These are phyloP conservation scores for Tetanocera ferruginea DNA, from an alignment of 2,888 invertebrate species.

Conservation along the genomic window DNA sequence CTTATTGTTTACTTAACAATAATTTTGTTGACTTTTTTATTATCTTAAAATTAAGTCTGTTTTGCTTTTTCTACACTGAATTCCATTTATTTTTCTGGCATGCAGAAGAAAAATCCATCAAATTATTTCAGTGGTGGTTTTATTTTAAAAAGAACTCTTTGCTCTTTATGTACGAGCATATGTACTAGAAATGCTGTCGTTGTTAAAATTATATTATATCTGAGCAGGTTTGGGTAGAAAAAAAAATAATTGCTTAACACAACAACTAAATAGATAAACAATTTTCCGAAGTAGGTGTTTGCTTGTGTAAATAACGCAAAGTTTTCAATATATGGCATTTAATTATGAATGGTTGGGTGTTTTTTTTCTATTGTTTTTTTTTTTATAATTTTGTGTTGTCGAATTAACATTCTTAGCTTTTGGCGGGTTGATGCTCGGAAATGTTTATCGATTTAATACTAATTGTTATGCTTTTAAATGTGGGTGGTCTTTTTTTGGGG, in stretches of 20 bases:
- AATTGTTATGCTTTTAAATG: slow-evolving; percentile 42
- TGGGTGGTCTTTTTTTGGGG: slow-evolving; percentile 41
- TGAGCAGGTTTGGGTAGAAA: background rate
- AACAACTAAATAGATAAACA: slow-evolving; percentile 52
- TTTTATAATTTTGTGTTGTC: background rate
- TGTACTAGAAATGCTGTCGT: background rate
- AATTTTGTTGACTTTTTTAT: slow-evolving; percentile 22
- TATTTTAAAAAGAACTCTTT: slow-evolving; percentile 8
- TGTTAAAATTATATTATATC: background rate
- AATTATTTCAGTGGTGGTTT: background rate
- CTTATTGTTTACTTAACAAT: slow-evolving; percentile 26
- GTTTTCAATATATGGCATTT: slow-evolving; percentile 16
- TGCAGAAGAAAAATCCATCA: background rate
- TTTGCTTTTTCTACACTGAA: background rate
- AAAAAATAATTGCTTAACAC: slow-evolving; percentile 30
- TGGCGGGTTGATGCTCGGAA: slow-evolving; percentile 27
- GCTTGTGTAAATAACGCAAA: slow-evolving; percentile 43
- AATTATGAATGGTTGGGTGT: slow-evolving; percentile 20
- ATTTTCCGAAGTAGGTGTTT: slow-evolving; percentile 51
- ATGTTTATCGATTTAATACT: slow-evolving; percentile 45
- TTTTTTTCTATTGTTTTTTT: slow-evolving; percentile 6
- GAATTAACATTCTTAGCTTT: background rate
- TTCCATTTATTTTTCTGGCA: background rate
- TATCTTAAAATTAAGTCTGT: background rate
- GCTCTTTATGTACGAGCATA: too few species aligned